Evolutionary conservation across 2,113 vertebrate species (phyloP), one percentile per base, ranked within the genome.

Genomic region (Urocitellus parryii): DNA sequence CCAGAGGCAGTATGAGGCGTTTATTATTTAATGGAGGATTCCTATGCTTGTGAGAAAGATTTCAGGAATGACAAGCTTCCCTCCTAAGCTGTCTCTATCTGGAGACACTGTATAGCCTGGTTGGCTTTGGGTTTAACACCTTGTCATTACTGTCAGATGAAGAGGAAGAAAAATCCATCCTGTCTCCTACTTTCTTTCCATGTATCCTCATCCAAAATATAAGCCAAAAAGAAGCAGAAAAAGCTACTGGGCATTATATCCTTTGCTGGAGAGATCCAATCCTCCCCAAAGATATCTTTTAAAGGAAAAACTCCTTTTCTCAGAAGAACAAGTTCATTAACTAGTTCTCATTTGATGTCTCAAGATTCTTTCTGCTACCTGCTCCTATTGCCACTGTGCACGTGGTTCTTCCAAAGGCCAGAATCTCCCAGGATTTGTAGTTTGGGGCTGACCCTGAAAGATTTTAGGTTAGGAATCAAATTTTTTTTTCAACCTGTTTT

Each of bases 271-370:
- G 93, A 88, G 91, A 94, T 72, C 89, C 51, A 81, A 97, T 93
- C 88, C 25, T 73, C 53, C 94, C 85, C 95, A 96, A 98, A 97
- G 91, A 79, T 39, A 92, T 14, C 32, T 87, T 98, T 90, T 67
- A 68, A 63, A 91, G 27, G 58, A 89, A 91, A 91, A 63, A 29
- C 39, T 94, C 22, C 22, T 97, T 96, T 97, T 93, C 89, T 82
- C 84, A 18, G 82, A 87, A 39, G 96, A 95, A 76, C 27, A 32
- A 39, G 63, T 53, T 90, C 88, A 32, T 39, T 63, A 63, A 27
- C 61, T 3, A 7, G 58, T 72, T 63, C 61, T 79, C 32, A 0
- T 68, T 76, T 85, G 42, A 51, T 72, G 58, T 93, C 78, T 0
- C 20, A 92, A 72, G 94, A 42, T 70, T 3, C 51, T 74, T 34